These are phyloP conservation scores for Eristalis pertinax DNA, from an alignment of 2,888 invertebrate genomes.

Conservation along the genomic window DNA sequence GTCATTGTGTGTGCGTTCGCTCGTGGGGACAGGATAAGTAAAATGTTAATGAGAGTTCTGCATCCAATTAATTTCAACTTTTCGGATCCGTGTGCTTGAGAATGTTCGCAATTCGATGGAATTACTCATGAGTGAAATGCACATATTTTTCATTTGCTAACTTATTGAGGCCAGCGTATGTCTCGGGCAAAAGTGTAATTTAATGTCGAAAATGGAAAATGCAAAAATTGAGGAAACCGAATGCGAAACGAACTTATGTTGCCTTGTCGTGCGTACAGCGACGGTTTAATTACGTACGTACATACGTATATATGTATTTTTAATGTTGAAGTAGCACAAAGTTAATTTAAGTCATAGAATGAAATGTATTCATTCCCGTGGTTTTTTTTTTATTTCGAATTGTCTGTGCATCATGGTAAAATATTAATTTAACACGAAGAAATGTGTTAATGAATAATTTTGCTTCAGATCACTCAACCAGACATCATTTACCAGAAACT, in stretches of 20 bases:
- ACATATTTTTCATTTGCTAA: conserved; percentile 27
- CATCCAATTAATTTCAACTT: conserved; percentile 58
- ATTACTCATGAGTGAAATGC: conserved; percentile 5
- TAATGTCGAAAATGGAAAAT: background rate
- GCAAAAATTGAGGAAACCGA: background rate
- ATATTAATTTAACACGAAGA: background rate
- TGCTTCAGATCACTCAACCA: background rate
- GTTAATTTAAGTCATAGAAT: background rate
- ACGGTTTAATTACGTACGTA: background rate
- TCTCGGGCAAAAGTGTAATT: background rate
- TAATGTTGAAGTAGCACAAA: background rate
- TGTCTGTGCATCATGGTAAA: background rate
- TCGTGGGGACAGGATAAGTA: conserved; percentile 24
- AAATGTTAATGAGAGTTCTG: conserved; percentile 53
- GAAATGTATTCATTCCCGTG: background rate
- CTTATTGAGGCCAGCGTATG: conserved; percentile 18
- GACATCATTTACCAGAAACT: too few relatives aligned
- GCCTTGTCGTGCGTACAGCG: background rate
- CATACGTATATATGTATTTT: background rate
- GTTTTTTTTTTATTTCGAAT: background rate
- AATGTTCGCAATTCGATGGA: conserved; percentile 10
- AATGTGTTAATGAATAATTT: background rate
- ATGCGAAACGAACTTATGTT: background rate
- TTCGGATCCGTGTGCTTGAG: conserved; percentile 16
- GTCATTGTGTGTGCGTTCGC: background rate